phyloP scores from a whole-genome alignment of 2,888 invertebrate species.

The Habrosyne pyritoides region DNA sequence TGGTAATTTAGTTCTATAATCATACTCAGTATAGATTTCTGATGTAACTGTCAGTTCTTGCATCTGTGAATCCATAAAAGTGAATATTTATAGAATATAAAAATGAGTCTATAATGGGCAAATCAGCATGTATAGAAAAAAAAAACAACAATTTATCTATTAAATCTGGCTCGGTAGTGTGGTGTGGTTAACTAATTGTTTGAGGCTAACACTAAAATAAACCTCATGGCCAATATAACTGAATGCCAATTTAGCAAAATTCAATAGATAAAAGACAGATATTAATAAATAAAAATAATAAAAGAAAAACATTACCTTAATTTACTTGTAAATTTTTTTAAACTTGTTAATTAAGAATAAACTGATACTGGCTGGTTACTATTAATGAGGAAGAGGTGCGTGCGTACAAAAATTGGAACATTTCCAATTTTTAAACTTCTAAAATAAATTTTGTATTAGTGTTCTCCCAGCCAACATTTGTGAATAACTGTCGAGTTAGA shows the following conservation, averaged over 20 bases:
- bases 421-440: constrained; percentile 74
- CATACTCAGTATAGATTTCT: constrained; percentile 88
- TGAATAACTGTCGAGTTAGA: constrained; percentile 28
- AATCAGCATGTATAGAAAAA: not conserved
- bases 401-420: constrained; percentile 70
- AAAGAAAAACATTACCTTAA: constrained; percentile 30
- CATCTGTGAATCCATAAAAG: constrained; percentile 58
- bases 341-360: constrained; percentile 3
- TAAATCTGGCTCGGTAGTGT: too few relatives aligned
- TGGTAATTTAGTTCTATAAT: constrained; percentile 80
- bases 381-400: constrained; percentile 58
- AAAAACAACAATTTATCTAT: too few relatives aligned
- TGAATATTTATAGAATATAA: not conserved
- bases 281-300: constrained; percentile 3
- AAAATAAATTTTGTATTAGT: constrained; percentile 73
- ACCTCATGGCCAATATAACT: not conserved
- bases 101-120: not conserved
- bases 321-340: not conserved
- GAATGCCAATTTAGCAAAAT: not conserved
- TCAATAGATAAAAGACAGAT: not conserved
- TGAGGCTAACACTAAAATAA: not conserved
- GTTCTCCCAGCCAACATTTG: constrained; percentile 62
- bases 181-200: not conserved
- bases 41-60: constrained; percentile 86
- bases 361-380: constrained; percentile 21